Evolutionary conservation across 2,888 invertebrate genomes (phyloP), one percentile per base, ranked within the genome.

Genomic region (Romanomermis culicivorax): DNA sequence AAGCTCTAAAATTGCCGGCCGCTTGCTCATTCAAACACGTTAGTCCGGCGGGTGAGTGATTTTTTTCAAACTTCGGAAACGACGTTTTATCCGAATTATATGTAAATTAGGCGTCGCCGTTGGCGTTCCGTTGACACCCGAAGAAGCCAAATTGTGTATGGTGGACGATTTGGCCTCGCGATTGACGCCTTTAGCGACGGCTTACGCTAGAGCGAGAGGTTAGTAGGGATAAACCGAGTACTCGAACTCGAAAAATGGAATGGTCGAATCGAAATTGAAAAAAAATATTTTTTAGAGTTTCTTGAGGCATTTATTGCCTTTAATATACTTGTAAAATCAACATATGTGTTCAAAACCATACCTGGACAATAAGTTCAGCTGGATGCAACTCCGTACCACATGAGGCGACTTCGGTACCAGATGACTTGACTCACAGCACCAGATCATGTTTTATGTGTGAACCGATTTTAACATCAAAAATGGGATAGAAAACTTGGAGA

Each of bases 1-100:
- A 74, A 48, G 83, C 85, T 0, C 70, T 89, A 4, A 77, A 78
- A 2, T 69, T 88, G 29, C 87, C 93, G 0, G 91, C 95, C 0
- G 88, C 93, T 0, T 80, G 89, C 1, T 93, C 91, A 56, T 95
- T 97, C 71, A 97, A 97, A 69, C 95, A 97, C 69, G 93, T 95
- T 3, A 91, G 91, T 27, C 95, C 95, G 0, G 93, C 95, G 17
- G 93, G 71, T 68, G 56, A 52, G 48, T 11, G 36, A 14, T 36
- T 48, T 7, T 25, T 7, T 48, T 48, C 23, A 48, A 14, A 48
- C n/a, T 48, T 36, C 11, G 17, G 17, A 14, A 17, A 36, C 4
- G 24, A 17, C 2, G 20, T 17, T 29, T 23, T 54, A 25, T 36
- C 23, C 26, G 17, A 36, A 36, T n/a, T 24, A 51, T 57, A 29